These are phyloP conservation scores for Chloroceryle aenea DNA, from an alignment of 2,113 vertebrate genomes.

Conservation along the genomic window DNA sequence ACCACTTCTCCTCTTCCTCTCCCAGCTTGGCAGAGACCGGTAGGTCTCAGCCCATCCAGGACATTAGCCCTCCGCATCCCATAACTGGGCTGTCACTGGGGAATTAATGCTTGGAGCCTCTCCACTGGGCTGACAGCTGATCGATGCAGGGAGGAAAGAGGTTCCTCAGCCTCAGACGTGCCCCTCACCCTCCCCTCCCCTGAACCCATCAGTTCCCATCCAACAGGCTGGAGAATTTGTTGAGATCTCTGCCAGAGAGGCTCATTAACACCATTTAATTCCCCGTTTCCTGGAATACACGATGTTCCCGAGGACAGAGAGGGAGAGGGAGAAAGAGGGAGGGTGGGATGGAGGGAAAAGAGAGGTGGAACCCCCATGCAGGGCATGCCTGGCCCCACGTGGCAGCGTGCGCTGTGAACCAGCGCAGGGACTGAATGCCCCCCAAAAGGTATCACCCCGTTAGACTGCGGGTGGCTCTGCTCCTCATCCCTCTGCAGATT, in stretches of 20 bases:
- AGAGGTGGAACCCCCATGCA: not conserved
- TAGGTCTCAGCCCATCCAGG: fast-evolving
- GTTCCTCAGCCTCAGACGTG: not conserved
- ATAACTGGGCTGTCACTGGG: not conserved
- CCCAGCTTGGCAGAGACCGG: not conserved
- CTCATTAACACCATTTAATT: slow-evolving; percentile 8
- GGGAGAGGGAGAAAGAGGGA: not conserved
- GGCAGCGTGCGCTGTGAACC: not conserved
- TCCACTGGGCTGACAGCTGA: not conserved
- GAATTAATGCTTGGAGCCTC: not conserved
- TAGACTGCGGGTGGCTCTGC: fast-evolving
- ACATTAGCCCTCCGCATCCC: not conserved
- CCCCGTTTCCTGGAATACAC: slow-evolving; percentile 23
- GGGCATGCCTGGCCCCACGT: not conserved
- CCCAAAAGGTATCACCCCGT: fast-evolving
- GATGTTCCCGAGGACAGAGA: not conserved
- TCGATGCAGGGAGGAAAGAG: slow-evolving; percentile 28
- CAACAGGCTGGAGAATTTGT: not conserved
- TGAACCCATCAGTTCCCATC: not conserved
- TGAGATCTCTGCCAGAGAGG: not conserved
- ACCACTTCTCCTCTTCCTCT: not conserved
- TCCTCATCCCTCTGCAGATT: not conserved
- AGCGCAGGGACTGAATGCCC: not conserved
- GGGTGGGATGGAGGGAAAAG: not conserved
- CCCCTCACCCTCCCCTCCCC: not conserved